Conservation (phyloP, 2,888 invertebrate species). For the Apodemia mormo region DNA sequence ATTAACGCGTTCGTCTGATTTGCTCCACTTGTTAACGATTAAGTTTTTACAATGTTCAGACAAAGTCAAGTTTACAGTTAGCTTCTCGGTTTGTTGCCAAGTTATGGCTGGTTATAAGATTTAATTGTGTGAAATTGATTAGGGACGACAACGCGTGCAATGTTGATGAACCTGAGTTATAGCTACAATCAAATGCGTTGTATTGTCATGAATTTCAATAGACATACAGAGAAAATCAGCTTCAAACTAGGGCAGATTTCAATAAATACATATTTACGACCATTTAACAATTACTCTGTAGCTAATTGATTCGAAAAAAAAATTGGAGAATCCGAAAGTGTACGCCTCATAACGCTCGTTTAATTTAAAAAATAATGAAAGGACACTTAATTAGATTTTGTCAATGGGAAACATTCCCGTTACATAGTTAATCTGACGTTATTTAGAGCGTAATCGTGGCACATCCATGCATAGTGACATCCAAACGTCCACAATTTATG, state of each 20-base stretch:
- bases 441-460: too few species aligned
- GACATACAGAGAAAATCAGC: not conserved
- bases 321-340: too few species aligned
- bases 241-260: not conserved
- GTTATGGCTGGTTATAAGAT: slow-evolving; percentile 61
- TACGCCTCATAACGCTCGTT: too few species aligned
- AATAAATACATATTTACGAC: too few species aligned
- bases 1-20: slow-evolving; percentile 72
- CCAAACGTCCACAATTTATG: too few species aligned
- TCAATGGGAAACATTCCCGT: too few species aligned
- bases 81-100: slow-evolving; percentile 53
- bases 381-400: too few species aligned
- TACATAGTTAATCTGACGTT: too few species aligned
- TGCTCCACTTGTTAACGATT: slow-evolving; percentile 79
- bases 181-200: not conserved
- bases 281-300: too few species aligned
- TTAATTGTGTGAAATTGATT: slow-evolving; percentile 53
- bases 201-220: not conserved
- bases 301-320: too few species aligned
- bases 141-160: slow-evolving; percentile 36
- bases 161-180: slow-evolving; percentile 29
- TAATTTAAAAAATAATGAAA: too few species aligned
- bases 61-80: slow-evolving; percentile 74
- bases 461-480: too few species aligned
- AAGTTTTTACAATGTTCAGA: slow-evolving; percentile 67